Conservation (phyloP, 1,140 invertebrate genomes). For the Brachionus manjavacas region DNA sequence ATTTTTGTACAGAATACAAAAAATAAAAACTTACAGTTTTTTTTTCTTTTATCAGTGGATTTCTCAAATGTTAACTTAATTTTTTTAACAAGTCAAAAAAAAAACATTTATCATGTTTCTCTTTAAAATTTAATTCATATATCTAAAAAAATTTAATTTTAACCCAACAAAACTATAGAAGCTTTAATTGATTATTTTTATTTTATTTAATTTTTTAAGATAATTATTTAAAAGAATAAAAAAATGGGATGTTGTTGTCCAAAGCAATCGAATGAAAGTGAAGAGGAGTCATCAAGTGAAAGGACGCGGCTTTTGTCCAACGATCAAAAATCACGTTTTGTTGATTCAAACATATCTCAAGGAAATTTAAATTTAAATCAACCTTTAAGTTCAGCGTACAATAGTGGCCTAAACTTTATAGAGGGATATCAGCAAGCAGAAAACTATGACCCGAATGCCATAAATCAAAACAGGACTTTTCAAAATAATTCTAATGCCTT, state of each 20-base stretch:
- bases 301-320: neutral
- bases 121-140: too few relatives aligned
- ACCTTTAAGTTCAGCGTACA: neutral
- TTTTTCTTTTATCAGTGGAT: too few relatives aligned
- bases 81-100: too few relatives aligned
- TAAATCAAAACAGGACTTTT: neutral
- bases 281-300: neutral
- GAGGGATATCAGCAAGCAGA: neutral
- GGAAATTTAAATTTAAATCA: neutral
- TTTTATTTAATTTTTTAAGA: neutral
- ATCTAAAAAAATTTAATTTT: too few relatives aligned
- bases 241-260: slow-evolving; percentile 42
- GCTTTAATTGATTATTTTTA: too few relatives aligned
- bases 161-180: too few relatives aligned
- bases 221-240: neutral
- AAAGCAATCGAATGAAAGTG: neutral
- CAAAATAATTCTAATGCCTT: neutral
- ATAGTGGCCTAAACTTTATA: neutral
- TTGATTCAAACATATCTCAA: slow-evolving; percentile 6
- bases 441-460: neutral
- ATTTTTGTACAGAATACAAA: too few relatives aligned
- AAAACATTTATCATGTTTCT: too few relatives aligned
- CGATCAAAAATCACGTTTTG: slow-evolving; percentile 41
- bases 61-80: too few relatives aligned
- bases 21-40: too few relatives aligned